Evolutionary conservation across 2,113 vertebrate species (phyloP).

Genomic region (Ariopsis seemanni): DNA sequence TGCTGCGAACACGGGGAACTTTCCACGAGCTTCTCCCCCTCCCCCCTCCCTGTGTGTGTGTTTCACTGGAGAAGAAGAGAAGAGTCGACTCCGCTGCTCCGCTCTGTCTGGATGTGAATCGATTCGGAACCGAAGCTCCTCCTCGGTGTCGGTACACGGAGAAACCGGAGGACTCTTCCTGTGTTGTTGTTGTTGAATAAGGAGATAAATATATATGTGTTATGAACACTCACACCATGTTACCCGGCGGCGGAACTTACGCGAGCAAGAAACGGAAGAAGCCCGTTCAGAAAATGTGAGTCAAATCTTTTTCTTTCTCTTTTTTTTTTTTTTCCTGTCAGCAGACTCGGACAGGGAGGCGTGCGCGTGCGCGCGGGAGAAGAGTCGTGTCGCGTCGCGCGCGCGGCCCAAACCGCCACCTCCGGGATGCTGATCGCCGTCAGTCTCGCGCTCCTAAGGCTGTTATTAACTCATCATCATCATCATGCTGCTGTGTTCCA

Average conservation of each 20-base stretch:
- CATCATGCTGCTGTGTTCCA: background rate
- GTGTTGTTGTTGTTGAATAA: background rate
- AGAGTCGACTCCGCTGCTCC: background rate
- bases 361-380: background rate
- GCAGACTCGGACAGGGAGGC: too few species aligned
- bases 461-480: background rate
- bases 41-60: background rate
- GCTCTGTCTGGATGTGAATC: background rate
- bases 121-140: background rate
- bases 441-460: background rate
- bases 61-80: background rate
- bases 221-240: conserved; percentile 55
- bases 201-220: background rate
- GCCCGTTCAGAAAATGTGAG: conserved; percentile 78
- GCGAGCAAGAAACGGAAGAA: conserved; percentile 78
- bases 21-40: conserved; percentile 18
- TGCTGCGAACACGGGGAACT: conserved; percentile 39
- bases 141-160: background rate
- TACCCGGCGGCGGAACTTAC: conserved; percentile 65
- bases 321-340: background rate
- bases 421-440: background rate
- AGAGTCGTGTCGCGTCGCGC: background rate
- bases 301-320: background rate
- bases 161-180: background rate
- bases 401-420: background rate